phyloP scores from a whole-genome alignment of 2,113 vertebrate genomes.

The Vombatus ursinus region DNA sequence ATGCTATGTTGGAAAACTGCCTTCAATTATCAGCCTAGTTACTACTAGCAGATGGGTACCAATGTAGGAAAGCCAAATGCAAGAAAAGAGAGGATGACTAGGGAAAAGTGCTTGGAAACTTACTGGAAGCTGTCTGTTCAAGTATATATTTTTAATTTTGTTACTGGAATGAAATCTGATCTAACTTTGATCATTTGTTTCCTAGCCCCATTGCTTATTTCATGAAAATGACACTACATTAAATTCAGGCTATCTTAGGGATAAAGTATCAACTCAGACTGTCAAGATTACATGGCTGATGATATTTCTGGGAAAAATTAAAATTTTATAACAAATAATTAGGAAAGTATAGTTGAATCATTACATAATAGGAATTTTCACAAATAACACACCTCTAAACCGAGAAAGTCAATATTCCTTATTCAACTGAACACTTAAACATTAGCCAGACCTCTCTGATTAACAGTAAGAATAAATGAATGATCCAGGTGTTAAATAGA shows the following conservation, averaged over 20 bases:
- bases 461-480: neutral
- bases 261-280: neutral
- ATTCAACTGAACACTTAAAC: constrained; percentile 18
- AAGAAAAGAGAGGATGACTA: constrained; percentile 76
- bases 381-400: constrained; percentile 17
- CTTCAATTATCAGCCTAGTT: constrained; percentile 78
- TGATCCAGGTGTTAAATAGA: neutral
- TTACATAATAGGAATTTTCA: neutral
- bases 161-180: constrained; percentile 37
- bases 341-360: neutral
- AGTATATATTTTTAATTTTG: constrained; percentile 47
- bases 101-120: constrained; percentile 74
- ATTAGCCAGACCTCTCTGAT: neutral
- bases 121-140: constrained; percentile 66
- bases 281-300: neutral
- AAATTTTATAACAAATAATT: neutral
- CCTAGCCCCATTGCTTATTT: neutral
- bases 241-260: constrained; percentile 10
- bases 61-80: constrained; percentile 77
- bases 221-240: neutral
- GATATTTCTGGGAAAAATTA: neutral
- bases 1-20: constrained; percentile 67
- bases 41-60: constrained; percentile 82
- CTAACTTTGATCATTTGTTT: neutral
- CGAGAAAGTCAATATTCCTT: constrained; percentile 14